Evolutionary conservation across 1,140 invertebrate genomes (phyloP).

Genomic region (Reticulitermes speratus): DNA sequence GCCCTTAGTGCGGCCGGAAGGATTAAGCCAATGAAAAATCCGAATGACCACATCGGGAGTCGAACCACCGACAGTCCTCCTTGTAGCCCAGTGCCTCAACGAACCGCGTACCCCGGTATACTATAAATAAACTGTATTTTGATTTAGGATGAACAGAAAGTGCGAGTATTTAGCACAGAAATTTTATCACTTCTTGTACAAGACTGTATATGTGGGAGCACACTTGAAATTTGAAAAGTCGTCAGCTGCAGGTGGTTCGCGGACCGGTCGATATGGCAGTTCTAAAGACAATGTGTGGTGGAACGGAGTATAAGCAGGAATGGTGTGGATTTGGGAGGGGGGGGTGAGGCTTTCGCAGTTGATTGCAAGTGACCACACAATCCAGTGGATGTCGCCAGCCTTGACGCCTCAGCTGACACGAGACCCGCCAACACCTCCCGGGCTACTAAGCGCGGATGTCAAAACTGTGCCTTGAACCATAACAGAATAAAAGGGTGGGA

Average conservation of each 20-base stretch:
- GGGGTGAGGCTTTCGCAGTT: not conserved
- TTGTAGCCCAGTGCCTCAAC: too few relatives aligned
- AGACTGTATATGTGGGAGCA: not conserved
- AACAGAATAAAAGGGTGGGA: not conserved
- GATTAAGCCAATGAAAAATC: too few relatives aligned
- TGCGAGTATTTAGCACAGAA: too few relatives aligned
- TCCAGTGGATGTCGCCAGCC: not conserved
- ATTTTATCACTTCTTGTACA: not conserved
- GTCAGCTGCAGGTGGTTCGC: not conserved
- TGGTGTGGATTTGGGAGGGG: not conserved
- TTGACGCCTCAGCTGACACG: not conserved
- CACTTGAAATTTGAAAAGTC: not conserved
- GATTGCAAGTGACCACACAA: conserved; percentile 14
- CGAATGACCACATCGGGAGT: too few relatives aligned
- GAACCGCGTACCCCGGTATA: too few relatives aligned
- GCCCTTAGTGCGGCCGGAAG: too few relatives aligned
- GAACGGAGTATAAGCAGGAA: too few relatives aligned
- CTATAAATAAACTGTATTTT: too few relatives aligned
- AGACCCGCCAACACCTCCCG: not conserved
- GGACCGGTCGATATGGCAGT: not conserved
- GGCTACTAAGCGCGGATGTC: not conserved
- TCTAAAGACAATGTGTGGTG: not conserved
- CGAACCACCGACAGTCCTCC: too few relatives aligned
- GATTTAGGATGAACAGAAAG: too few relatives aligned
- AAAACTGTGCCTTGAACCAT: not conserved